These are phyloP conservation scores for Dinomys branickii DNA, from an alignment of 2,113 vertebrate genomes.

Conservation along the genomic window DNA sequence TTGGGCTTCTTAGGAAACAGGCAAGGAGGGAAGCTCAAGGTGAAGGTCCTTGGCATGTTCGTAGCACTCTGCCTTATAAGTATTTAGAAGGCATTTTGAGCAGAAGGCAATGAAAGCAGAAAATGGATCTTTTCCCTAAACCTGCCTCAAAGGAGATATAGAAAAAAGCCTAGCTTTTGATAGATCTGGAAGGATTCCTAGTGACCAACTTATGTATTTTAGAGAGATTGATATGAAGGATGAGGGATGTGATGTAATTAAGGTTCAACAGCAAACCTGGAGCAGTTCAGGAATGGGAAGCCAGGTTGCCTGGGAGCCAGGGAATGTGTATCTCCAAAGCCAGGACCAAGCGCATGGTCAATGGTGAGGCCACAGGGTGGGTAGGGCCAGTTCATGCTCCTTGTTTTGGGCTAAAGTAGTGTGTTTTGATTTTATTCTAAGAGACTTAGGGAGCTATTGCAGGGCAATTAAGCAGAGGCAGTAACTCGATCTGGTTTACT, in stretches of 20 bases:
- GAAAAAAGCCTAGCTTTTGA: not conserved
- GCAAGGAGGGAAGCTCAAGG: not conserved
- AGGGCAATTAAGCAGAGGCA: not conserved
- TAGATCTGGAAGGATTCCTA: not conserved
- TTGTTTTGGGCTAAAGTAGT: not conserved
- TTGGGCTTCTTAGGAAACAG: not conserved
- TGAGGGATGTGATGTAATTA: not conserved
- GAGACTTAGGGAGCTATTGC: not conserved
- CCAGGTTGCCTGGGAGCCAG: not conserved
- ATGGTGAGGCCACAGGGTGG: not conserved
- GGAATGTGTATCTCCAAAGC: not conserved
- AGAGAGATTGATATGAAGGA: not conserved
- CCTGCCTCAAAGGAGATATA: not conserved
- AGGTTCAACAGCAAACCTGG: not conserved
- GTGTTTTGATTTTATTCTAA: slow-evolving; percentile 2
- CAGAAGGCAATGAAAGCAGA: not conserved
- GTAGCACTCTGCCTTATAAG: not conserved
- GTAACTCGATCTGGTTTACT: not conserved
- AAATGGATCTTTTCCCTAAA: not conserved
- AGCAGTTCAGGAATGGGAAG: not conserved
- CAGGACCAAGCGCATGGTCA: not conserved
- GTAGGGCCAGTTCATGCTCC: not conserved
- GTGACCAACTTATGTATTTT: not conserved
- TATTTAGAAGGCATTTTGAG: not conserved
- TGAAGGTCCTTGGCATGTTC: not conserved